phyloP scores from a whole-genome alignment of 2,113 vertebrate genomes.

The Alces alces region DNA sequence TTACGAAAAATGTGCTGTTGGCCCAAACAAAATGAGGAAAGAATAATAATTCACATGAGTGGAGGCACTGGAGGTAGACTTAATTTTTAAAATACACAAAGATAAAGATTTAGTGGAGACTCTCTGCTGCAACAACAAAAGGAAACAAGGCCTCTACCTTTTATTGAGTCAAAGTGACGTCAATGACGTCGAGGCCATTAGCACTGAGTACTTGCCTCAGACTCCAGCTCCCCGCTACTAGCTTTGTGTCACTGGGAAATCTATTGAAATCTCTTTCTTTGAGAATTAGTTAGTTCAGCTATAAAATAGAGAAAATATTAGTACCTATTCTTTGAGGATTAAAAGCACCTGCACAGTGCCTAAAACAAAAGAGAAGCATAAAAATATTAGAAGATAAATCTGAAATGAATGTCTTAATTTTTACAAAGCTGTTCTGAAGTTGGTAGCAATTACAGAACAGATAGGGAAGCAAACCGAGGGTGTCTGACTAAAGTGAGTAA shows the following conservation, averaged over 20 bases:
- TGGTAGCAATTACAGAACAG: slow-evolving; percentile 35
- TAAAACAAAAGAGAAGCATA: background rate
- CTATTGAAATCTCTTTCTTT: background rate
- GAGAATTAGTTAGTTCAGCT: background rate
- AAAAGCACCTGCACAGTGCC: background rate
- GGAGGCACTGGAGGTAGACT: background rate
- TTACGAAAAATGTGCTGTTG: slow-evolving; percentile 13
- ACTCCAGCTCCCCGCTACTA: background rate
- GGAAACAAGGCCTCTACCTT: background rate
- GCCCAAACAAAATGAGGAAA: background rate
- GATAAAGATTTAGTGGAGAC: background rate
- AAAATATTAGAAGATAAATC: slow-evolving; percentile 44
- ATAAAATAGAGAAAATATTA: slow-evolving; percentile 21
- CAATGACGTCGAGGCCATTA: background rate
- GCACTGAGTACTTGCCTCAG: background rate
- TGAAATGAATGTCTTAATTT: slow-evolving; percentile 38
- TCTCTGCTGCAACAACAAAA: background rate
- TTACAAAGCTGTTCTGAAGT: slow-evolving; percentile 51
- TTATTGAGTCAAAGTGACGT: background rate
- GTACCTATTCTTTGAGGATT: background rate
- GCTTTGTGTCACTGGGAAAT: background rate
- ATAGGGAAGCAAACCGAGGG: slow-evolving; percentile 31
- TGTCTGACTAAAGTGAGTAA: slow-evolving; percentile 24
- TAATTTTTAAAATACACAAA: background rate
- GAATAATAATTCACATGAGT: slow-evolving; percentile 28